Evolutionary conservation across 2,888 invertebrate genomes (phyloP), one percentile per base, ranked within the genome.

Genomic region (Cheiracanthium punctorium): DNA sequence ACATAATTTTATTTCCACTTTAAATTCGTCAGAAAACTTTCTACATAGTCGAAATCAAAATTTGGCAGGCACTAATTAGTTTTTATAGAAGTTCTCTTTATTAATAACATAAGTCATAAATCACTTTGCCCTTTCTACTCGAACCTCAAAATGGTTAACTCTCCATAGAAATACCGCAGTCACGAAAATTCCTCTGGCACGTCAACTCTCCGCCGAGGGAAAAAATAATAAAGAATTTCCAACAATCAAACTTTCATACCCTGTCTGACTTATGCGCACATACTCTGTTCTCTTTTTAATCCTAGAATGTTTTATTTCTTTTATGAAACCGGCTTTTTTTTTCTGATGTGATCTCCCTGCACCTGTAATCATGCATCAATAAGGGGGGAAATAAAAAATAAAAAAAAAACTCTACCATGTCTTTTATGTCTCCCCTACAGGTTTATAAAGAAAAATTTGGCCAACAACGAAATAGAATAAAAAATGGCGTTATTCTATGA

Each of bases 281-380:
- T 58, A 4, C 24, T 58, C 58, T 58, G 58, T 58, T 24, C 58
- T 58, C 58, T 58, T 58, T 58, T 58, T 58, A 58, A 58, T 58
- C 24, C 58, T 58, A n/a, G 7, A 52, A n/a, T n/a, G n/a, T n/a
- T n/a, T 69, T 30, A 30, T 32, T 77, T 69, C 41, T 24, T 76
- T 28, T 12, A 20, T 28, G 48, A 70, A 77, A 48, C 77, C 52
- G 77, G 52, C 32, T 77, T 77, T n/a, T n/a, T n/a, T n/a, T n/a
- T 37, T 77, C 52, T 28, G 24, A 30, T 32, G 30, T 14, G n/a
- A 29, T 41, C 28, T 10, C 43, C 17, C 14, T 76, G 77, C 70
- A 77, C 70, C 77, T 77, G 77, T 77, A 77, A 77, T 77, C 77
- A 77, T 77, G 77, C 77, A 20, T 14, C 58, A 20, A 58, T 24